These are phyloP conservation scores for Hedya salicella DNA, from an alignment of 2,888 invertebrate species.

Conservation along the genomic window DNA sequence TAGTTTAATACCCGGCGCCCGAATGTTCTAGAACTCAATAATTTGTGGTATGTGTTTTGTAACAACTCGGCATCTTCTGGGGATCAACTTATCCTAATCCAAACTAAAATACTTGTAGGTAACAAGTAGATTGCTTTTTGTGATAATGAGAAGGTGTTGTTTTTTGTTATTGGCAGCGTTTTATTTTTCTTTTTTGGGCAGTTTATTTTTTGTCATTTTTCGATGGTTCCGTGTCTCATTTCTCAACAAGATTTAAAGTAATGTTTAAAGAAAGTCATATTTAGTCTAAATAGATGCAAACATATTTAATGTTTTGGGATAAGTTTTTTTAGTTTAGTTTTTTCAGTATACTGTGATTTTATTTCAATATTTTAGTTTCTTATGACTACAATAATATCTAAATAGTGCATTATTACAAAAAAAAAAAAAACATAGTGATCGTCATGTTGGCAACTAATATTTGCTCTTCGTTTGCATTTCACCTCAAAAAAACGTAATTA, in stretches of 20 bases:
- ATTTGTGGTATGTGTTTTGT: not conserved
- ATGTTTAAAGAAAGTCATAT: too few species aligned
- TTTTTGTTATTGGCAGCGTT: slow-evolving; percentile 31
- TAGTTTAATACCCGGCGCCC: not conserved
- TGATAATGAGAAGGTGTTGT: slow-evolving; percentile 25
- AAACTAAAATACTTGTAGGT: slow-evolving; percentile 24
- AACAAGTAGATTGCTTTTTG: slow-evolving; percentile 39
- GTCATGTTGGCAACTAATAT: too few species aligned
- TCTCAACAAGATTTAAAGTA: not conserved
- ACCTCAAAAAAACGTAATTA: not conserved
- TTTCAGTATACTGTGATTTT: too few species aligned
- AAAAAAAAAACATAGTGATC: too few species aligned
- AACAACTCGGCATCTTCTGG: slow-evolving; percentile 7
- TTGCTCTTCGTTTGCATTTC: not conserved
- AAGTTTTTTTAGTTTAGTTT: too few species aligned
- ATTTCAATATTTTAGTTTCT: too few species aligned
- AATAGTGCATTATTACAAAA: too few species aligned
- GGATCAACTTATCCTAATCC: slow-evolving; percentile 2
- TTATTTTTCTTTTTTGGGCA: slow-evolving; percentile 17
- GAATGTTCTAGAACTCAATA: not conserved
- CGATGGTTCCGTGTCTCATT: slow-evolving; percentile 10
- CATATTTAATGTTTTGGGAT: too few species aligned
- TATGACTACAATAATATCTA: too few species aligned
- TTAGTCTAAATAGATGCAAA: too few species aligned
- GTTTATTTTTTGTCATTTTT: slow-evolving; percentile 1